Evolutionary conservation across 2,113 vertebrate species (phyloP).

Genomic region (Stigmatopora argus): DNA sequence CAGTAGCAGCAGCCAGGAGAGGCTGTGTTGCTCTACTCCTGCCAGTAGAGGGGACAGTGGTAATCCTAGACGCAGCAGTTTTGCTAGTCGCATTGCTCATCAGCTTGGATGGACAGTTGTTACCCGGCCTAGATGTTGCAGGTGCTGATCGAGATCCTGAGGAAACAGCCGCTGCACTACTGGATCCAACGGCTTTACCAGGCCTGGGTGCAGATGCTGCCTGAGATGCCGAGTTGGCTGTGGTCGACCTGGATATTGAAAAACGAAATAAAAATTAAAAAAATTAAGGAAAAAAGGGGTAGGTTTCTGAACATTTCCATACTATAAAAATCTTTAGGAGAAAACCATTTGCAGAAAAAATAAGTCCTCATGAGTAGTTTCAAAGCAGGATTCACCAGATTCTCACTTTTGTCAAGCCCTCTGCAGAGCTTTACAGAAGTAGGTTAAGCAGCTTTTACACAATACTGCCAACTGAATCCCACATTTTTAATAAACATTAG

Average conservation of each 20-base stretch:
- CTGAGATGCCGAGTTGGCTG: conserved; percentile 25
- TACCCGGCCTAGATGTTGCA: conserved; percentile 27
- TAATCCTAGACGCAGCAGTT: conserved; percentile 34
- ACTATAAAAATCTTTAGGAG: not conserved
- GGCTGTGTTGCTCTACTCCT: conserved; percentile 41
- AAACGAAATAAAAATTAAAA: not conserved
- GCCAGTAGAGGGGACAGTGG: conserved; percentile 54
- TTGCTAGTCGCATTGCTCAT: conserved; percentile 22
- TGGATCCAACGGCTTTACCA: conserved; percentile 29
- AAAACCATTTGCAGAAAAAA: not conserved
- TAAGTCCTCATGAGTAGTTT: not conserved
- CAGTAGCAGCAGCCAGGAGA: conserved; percentile 42
- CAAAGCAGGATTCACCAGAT: not conserved
- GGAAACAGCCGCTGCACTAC: conserved; percentile 1
- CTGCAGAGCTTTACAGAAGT: not conserved
- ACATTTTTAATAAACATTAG: not conserved
- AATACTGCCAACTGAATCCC: not conserved
- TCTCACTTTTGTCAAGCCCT: not conserved
- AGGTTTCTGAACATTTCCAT: not conserved
- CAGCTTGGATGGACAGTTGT: conserved; percentile 36
- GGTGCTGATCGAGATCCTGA: conserved; percentile 15
- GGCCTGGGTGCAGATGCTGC: conserved; percentile 27
- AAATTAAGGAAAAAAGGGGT: too few relatives aligned
- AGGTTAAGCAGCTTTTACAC: conserved; percentile 6
- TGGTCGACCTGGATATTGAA: conserved; percentile 37